Conservation (phyloP, 2,113 vertebrate genomes). For the Uropsilus gracilis region DNA sequence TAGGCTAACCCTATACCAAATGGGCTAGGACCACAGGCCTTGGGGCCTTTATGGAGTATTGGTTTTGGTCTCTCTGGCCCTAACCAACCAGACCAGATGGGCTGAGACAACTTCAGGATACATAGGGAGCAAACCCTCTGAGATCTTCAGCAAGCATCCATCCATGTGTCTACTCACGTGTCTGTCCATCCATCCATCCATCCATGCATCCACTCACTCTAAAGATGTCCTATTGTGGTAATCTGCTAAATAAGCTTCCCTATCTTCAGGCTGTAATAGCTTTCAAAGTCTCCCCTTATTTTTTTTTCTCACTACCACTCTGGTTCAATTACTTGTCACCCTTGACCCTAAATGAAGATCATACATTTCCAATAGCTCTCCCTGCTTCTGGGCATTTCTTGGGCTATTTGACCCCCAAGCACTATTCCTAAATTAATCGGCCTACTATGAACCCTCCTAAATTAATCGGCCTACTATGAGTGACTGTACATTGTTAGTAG, state of each 20-base stretch:
- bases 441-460: not conserved
- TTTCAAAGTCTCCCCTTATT: not conserved
- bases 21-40: not conserved
- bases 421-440: not conserved
- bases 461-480: too few species aligned
- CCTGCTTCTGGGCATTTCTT: not conserved
- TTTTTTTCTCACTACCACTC: not conserved
- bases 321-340: not conserved
- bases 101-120: not conserved
- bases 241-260: not conserved
- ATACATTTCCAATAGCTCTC: not conserved
- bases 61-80: not conserved
- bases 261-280: not conserved
- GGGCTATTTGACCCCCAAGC: not conserved
- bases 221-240: not conserved
- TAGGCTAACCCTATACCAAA: not conserved
- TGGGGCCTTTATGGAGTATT: not conserved
- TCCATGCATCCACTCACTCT: not conserved
- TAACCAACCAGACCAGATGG: not conserved
- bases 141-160: not conserved
- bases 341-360: not conserved
- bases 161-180: too few species aligned
- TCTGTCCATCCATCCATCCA: not conserved
- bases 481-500: not conserved
- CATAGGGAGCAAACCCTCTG: not conserved